Conservation (phyloP, 2,113 vertebrate species). For the Gymnogyps californianus region DNA sequence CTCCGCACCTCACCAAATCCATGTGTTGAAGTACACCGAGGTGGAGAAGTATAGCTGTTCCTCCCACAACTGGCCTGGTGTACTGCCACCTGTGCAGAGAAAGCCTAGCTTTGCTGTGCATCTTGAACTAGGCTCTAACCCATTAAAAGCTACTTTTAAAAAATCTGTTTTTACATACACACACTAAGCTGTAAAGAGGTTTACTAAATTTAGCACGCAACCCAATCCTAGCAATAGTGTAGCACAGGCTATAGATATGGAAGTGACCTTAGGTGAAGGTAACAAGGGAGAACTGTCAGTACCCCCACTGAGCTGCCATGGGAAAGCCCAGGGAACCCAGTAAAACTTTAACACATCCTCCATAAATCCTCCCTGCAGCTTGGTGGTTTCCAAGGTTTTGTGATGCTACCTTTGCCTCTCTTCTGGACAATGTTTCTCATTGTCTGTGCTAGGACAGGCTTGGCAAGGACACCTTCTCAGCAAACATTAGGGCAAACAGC, state of each 20-base stretch:
- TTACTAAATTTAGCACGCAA: constrained; percentile 45
- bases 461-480: background rate
- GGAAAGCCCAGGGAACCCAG: background rate
- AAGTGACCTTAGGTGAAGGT: background rate
- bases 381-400: background rate
- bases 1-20: background rate
- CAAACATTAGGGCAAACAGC: background rate
- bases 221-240: background rate
- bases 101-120: background rate
- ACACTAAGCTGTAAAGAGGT: background rate
- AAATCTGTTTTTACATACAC: background rate
- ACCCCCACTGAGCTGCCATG: accelerated
- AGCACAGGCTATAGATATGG: background rate
- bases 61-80: background rate
- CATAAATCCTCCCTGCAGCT: background rate
- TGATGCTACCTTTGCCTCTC: background rate
- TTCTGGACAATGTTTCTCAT: background rate
- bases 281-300: background rate
- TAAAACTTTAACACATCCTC: background rate
- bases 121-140: background rate
- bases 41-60: background rate
- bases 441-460: accelerated
- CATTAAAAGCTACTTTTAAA: background rate
- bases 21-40: accelerated
- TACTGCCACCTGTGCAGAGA: background rate